Percentiles rank a stretch among this genome's conserved stretches.
These are phyloP conservation scores for Oncorhynchus clarkii DNA, from an alignment of 2,113 vertebrate species.

Conservation along the genomic window DNA sequence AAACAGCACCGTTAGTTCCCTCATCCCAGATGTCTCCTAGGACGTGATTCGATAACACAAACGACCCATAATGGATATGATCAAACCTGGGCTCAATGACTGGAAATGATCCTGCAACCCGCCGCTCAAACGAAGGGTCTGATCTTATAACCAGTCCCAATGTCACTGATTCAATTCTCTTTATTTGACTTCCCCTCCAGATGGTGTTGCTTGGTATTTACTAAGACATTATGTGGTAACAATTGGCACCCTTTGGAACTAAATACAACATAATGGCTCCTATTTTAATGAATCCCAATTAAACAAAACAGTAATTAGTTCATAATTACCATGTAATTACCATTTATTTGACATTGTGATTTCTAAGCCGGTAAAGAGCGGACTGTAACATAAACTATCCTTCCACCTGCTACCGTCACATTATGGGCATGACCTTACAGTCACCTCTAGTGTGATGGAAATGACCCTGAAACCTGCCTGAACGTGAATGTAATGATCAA, in stretches of 20 bases:
- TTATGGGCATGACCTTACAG: neutral
- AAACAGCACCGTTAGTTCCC: conserved; percentile 20
- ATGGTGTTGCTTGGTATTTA: no score
- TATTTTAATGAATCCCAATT: neutral
- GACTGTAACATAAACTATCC: neutral
- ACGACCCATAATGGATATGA: conserved; percentile 36
- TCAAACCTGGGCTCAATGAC: conserved; percentile 30
- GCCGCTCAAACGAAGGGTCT: conserved; percentile 4
- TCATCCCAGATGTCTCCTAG: conserved; percentile 38
- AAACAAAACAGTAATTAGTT: neutral
- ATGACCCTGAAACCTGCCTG: neutral
- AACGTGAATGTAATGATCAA: neutral
- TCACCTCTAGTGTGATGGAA: neutral
- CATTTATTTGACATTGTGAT: neutral
- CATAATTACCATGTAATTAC: neutral
- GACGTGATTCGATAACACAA: conserved; percentile 13
- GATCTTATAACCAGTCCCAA: neutral
- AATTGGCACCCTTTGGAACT: no score
- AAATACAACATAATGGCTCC: no score
- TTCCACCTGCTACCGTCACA: neutral
- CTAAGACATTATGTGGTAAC: no score
- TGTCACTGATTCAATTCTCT: conserved; percentile 6
- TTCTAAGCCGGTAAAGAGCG: neutral
- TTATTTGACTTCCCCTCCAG: neutral
- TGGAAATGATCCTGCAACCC: conserved; percentile 34